A percentile compares a stretch with the other conserved stretches of the same genome.
Conservation (phyloP, 2,888 invertebrate genomes). For the Perithous albicinctus region DNA sequence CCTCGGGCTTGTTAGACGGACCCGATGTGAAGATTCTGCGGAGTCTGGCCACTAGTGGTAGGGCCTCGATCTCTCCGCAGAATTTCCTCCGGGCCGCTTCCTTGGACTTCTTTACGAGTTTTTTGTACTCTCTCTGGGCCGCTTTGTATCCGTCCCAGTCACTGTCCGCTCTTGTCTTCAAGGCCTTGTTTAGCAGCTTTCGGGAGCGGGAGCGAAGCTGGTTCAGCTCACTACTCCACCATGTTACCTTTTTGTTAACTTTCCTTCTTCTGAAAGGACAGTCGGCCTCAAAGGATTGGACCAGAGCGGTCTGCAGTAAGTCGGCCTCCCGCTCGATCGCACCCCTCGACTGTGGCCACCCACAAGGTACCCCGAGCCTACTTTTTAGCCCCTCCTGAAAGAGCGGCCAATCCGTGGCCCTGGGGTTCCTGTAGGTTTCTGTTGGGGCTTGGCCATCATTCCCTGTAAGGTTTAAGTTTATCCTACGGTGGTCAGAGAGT, state of each 20-base stretch:
- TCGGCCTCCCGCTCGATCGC: conserved; percentile 29
- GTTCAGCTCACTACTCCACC: conserved; percentile 53
- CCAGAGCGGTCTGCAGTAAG: conserved; percentile 1
- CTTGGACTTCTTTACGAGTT: conserved; percentile 9
- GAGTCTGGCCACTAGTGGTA: conserved; percentile 11
- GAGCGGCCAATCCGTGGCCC: not conserved
- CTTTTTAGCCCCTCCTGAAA: conserved; percentile 4
- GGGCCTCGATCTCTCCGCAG: conserved; percentile 13
- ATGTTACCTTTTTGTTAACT: conserved; percentile 20
- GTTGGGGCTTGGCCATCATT: not conserved
- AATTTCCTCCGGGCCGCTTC: conserved; percentile 14
- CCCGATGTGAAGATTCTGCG: conserved; percentile 38
- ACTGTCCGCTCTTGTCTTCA: conserved; percentile 26
- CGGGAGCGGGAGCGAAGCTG: not conserved
- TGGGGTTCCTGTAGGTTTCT: conserved; percentile 14
- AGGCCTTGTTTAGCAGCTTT: conserved; percentile 33
- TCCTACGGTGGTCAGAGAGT: conserved; percentile 41
- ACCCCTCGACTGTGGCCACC: conserved; percentile 24
- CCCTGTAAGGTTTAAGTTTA: not conserved
- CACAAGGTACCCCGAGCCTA: not conserved
- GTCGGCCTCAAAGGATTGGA: conserved; percentile 33
- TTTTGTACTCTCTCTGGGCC: conserved; percentile 18
- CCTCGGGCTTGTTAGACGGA: conserved; percentile 5
- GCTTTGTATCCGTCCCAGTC: not conserved
- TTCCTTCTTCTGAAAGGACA: conserved; percentile 27